phyloP scores from a whole-genome alignment of 2,113 vertebrate species.

The Tragulus kanchil region DNA sequence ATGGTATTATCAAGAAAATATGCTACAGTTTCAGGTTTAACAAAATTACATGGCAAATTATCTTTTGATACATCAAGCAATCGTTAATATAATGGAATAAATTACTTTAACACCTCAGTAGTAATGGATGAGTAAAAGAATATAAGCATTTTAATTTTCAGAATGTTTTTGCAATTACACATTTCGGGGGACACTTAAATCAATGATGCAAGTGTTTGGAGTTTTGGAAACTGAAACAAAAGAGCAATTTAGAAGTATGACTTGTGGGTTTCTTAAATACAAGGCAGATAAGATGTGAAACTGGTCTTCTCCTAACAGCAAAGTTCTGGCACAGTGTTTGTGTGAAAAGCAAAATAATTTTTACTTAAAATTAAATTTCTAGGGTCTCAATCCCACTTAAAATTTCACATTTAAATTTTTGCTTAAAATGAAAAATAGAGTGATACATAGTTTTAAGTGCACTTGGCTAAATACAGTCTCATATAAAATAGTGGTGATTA shows the following conservation, averaged over 20 bases:
- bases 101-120: constrained; percentile 89
- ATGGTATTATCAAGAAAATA: constrained; percentile 89
- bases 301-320: not conserved
- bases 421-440: not conserved
- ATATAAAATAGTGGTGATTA: not conserved
- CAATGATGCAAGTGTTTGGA: constrained; percentile 71
- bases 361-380: constrained; percentile 5
- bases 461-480: rapidly evolving
- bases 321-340: not conserved
- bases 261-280: not conserved
- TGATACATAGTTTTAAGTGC: not conserved
- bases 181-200: constrained; percentile 84
- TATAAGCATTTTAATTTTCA: constrained; percentile 86
- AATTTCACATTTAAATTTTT: constrained; percentile 43
- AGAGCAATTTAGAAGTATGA: constrained; percentile 37
- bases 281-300: not conserved
- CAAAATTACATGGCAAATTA: constrained; percentile 92
- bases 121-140: constrained; percentile 87
- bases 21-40: constrained; percentile 86
- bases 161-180: constrained; percentile 86
- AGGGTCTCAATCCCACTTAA: constrained; percentile 15
- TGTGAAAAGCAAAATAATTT: constrained; percentile 25
- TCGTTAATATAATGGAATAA: constrained; percentile 89
- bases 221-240: constrained; percentile 77
- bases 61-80: constrained; percentile 89